Evolutionary conservation across 2,113 vertebrate genomes (phyloP), one percentile per base, ranked within the genome.

Genomic region (Panthera uncia): DNA sequence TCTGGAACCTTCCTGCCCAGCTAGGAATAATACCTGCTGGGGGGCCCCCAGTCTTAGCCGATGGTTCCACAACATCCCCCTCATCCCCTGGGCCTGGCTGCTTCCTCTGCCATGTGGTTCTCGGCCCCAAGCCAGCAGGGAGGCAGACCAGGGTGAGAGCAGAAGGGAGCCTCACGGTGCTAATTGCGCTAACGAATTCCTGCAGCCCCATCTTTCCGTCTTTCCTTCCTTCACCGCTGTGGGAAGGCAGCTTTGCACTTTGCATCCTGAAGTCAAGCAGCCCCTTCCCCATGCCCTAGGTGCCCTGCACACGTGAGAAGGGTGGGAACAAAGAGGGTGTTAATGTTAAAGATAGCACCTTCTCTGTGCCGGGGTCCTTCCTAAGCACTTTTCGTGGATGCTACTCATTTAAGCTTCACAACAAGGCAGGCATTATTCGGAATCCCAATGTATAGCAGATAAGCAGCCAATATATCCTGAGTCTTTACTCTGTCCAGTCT

Each of bases 121-220:
- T 55, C 31, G 69, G 80, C 38, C 41, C 50, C 31, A 36, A 65
- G 57, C 61, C 88, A 76, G 69, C 83, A 23, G 90, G 69, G n/a
- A 92, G 38, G 63, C 27, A 45, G 57, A 27, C 52, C 68, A 21
- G 90, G 66, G 45, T 71, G 45, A 48, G 57, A 88, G 80, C 80
- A 80, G 74, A 94, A 91, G 89, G 92, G 66, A 90, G 85, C 66
- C 63, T 95, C 66, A 3, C 12, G 6, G 85, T 96, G 97, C 89
- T 97, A 89, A 97, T 82, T 96, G 95, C 33, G 95, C 95, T 94
- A 82, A 97, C 0, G 33, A 95, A 96, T 93, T 90, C 93, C 74
- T n/a, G 66, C 71, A 92, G 63, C 93, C 82, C 84, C 19, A 3
- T 63, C 69, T 78, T 38, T 55, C 65, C 45, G 8, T 45, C 45